Conservation (phyloP, 2,888 invertebrate genomes). For the Pheosia tremula region DNA sequence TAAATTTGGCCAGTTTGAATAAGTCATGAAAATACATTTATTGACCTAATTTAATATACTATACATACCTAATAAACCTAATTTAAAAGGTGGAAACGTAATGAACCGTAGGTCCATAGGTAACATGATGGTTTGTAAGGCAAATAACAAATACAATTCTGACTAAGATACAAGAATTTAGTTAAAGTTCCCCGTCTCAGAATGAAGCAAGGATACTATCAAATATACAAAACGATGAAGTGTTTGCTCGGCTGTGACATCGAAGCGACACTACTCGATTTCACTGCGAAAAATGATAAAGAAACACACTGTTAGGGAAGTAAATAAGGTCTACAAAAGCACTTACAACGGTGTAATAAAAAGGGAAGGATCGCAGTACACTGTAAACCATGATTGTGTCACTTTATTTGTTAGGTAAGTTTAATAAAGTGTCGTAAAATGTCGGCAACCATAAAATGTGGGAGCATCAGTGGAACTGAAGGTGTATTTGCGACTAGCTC, state of each 20-base stretch:
- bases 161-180: too few species aligned
- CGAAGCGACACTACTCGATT: slow-evolving; percentile 8
- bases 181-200: too few species aligned
- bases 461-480: too few species aligned
- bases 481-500: too few species aligned
- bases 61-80: too few species aligned
- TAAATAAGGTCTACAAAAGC: slow-evolving; percentile 23
- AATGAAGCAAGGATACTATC: slow-evolving; percentile 6
- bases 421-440: neutral
- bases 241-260: slow-evolving; percentile 10
- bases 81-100: too few species aligned
- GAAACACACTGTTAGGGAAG: slow-evolving; percentile 14
- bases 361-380: slow-evolving; percentile 16
- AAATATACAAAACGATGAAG: slow-evolving; percentile 12
- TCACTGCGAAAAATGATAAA: slow-evolving; percentile 10
- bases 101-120: too few species aligned
- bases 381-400: slow-evolving; percentile 27
- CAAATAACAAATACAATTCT: too few species aligned
- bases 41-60: too few species aligned
- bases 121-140: too few species aligned
- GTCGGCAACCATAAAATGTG: too few species aligned
- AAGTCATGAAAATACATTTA: neutral
- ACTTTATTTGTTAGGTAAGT: slow-evolving; percentile 14
- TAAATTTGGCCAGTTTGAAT: neutral
- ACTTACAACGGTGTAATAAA: slow-evolving; percentile 29